Evolutionary conservation across 2,113 vertebrate genomes (phyloP).

Genomic region (Myrmecobius fasciatus): DNA sequence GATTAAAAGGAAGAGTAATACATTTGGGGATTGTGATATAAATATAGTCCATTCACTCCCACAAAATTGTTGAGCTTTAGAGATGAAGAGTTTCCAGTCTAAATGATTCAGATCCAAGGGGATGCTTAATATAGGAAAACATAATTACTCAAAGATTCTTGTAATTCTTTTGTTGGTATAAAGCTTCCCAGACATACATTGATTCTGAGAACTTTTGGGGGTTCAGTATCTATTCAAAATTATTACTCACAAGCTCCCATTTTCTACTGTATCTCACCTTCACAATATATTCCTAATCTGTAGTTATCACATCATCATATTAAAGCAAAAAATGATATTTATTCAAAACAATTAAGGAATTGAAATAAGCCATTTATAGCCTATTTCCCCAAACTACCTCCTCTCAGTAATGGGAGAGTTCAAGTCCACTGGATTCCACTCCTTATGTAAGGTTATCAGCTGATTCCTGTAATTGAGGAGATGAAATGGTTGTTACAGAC

Average conservation of each 20-base stretch:
- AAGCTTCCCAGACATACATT: neutral
- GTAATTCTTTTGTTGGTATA: neutral
- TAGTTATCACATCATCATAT: neutral
- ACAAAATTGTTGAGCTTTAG: neutral
- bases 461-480: neutral
- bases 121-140: neutral
- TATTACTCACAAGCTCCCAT: neutral
- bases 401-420: neutral
- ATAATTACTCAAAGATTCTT: neutral
- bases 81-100: constrained; percentile 36
- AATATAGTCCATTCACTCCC: neutral
- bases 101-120: neutral
- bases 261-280: neutral
- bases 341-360: neutral
- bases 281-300: neutral
- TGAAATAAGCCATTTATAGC: neutral
- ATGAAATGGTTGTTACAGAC: neutral
- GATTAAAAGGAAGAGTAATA: neutral
- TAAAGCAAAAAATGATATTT: neutral
- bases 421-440: neutral
- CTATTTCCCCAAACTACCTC: neutral
- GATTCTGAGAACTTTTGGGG: neutral
- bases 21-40: neutral
- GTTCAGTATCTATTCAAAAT: neutral
- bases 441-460: neutral